Percentiles rank a stretch among this genome's conserved stretches.
phyloP scores from a whole-genome alignment of 2,797 vertebrate species.

The Nasua narica region DNA sequence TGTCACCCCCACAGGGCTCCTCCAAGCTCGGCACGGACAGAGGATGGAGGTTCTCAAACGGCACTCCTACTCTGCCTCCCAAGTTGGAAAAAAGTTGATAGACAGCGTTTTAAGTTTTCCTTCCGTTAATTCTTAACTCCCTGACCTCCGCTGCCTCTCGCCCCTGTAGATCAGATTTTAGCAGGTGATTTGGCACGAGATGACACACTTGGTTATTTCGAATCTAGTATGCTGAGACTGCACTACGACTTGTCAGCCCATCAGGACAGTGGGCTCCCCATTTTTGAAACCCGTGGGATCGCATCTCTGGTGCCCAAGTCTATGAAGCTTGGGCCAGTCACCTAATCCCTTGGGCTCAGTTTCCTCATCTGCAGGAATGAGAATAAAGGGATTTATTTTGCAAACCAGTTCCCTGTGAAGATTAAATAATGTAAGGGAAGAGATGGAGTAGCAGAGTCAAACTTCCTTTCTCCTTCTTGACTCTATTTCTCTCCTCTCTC shows the following conservation, averaged over 20 bases:
- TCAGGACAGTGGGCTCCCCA: not conserved
- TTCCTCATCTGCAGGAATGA: not conserved
- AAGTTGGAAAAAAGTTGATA: not conserved
- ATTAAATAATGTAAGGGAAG: not conserved
- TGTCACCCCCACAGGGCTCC: not conserved
- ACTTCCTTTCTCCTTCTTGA: not conserved
- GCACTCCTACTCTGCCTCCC: not conserved
- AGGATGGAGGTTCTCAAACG: not conserved
- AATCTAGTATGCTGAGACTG: not conserved
- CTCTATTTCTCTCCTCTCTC: not conserved
- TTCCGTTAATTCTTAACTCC: not conserved
- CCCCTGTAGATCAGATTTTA: not conserved
- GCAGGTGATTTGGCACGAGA: not conserved
- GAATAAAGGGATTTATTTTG: not conserved
- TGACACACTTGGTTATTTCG: not conserved
- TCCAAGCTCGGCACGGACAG: not conserved
- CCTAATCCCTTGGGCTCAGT: not conserved
- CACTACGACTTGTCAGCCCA: not conserved
- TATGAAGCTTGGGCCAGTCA: not conserved
- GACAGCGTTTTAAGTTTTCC: not conserved
- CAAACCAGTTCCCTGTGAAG: not conserved
- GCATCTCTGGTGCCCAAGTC: not conserved
- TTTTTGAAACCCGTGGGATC: not conserved
- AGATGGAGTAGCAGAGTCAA: not conserved
- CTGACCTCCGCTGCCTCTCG: not conserved